phyloP scores from a whole-genome alignment of 92 coral and sea anemone genomes.

The Desmophyllum pertusum region DNA sequence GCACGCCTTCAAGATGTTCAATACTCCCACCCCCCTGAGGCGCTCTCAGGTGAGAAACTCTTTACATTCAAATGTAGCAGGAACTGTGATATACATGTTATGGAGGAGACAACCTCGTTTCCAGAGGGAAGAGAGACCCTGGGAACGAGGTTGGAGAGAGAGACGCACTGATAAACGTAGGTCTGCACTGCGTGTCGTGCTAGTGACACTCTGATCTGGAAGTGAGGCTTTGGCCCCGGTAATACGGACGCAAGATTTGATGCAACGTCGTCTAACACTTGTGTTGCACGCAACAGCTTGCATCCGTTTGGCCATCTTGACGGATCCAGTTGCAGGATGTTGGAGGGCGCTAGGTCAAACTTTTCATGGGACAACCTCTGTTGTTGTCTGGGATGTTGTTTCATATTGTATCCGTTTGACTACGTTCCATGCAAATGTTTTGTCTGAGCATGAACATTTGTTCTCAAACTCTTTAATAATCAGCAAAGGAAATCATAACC shows the following conservation, averaged over 20 bases:
- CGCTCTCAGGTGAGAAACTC: conserved; percentile 65
- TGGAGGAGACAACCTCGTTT: too few species aligned
- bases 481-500: too few species aligned
- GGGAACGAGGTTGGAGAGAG: not conserved
- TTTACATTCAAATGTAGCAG: not conserved
- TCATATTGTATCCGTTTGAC: not conserved
- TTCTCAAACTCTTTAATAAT: too few species aligned
- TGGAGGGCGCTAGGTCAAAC: too few species aligned
- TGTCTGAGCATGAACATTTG: not conserved
- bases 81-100: too few species aligned
- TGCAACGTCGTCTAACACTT: not conserved
- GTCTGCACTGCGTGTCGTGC: too few species aligned
- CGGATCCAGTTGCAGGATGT: too few species aligned
- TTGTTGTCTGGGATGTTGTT: not conserved
- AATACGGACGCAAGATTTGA: not conserved
- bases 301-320: not conserved
- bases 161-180: too few species aligned
- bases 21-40: conserved; percentile 88
- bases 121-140: too few species aligned
- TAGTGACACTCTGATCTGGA: not conserved
- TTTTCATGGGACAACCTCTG: not conserved
- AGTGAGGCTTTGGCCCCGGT: not conserved
- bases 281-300: not conserved
- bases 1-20: conserved; percentile 84
- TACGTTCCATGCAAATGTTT: not conserved